A percentile compares a stretch with the other conserved stretches of the same genome.
Conservation (phyloP, 2,888 invertebrate species). For the Maniola hyperantus region DNA sequence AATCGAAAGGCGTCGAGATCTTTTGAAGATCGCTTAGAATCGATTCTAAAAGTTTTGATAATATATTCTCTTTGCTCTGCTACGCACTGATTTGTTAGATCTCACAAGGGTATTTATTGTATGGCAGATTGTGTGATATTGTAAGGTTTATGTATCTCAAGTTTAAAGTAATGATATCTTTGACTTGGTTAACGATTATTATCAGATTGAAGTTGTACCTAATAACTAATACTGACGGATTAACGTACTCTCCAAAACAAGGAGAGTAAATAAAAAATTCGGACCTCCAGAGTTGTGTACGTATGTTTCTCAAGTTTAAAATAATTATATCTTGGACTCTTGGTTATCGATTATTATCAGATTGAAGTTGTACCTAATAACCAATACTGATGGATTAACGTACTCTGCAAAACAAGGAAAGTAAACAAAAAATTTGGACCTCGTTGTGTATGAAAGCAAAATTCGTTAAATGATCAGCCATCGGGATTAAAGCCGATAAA, state of each 20-base stretch:
- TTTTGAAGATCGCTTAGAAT: neutral
- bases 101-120: neutral
- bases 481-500: neutral
- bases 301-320: neutral
- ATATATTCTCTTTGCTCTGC: neutral
- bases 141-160: too few species aligned
- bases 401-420: neutral
- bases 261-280: neutral
- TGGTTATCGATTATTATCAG: neutral
- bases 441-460: too few species aligned
- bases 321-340: neutral
- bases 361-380: neutral
- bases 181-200: neutral
- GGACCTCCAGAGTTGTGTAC: too few species aligned
- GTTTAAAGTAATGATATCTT: neutral
- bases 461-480: too few species aligned
- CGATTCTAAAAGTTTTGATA: neutral
- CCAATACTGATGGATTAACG: neutral
- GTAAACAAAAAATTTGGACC: neutral
- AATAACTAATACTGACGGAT: neutral
- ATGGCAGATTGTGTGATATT: neutral
- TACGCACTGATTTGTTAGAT: neutral
- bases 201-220: neutral
- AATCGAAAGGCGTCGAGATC: slow-evolving; percentile 24
- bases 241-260: neutral